Evolutionary conservation across 2,888 invertebrate species (phyloP).

Genomic region (Aquatica leii): DNA sequence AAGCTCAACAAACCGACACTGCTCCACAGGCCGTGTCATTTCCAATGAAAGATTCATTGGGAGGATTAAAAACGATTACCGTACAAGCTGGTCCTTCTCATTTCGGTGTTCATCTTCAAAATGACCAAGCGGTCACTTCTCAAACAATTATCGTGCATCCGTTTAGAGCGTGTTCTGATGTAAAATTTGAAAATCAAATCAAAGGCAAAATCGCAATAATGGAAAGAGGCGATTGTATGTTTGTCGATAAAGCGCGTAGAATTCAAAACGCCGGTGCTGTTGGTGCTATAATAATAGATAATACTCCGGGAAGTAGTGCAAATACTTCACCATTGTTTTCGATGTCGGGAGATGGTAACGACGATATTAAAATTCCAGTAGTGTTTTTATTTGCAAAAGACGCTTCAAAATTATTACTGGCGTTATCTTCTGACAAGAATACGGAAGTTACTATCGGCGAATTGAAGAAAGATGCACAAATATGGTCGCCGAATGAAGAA

Average conservation of each 20-base stretch:
- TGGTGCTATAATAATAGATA: slow-evolving; percentile 87
- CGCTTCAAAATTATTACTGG: slow-evolving; percentile 71
- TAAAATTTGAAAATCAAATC: slow-evolving; percentile 68
- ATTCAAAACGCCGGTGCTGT: slow-evolving; percentile 84
- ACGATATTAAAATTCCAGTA: slow-evolving; percentile 88
- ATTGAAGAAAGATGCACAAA: slow-evolving; percentile 57
- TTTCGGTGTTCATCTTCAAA: slow-evolving; percentile 81
- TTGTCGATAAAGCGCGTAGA: slow-evolving; percentile 90
- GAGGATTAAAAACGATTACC: slow-evolving; percentile 51
- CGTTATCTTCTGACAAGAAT: slow-evolving; percentile 65
- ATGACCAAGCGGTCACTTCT: slow-evolving; percentile 71
- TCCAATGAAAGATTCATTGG: slow-evolving; percentile 56
- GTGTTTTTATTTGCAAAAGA: slow-evolving; percentile 88
- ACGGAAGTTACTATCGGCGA: slow-evolving; percentile 66
- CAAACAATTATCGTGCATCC: slow-evolving; percentile 74
- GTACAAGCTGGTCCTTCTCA: slow-evolving; percentile 88
- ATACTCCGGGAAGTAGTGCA: slow-evolving; percentile 77
- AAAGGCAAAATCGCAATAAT: slow-evolving; percentile 83
- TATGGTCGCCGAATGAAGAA: slow-evolving; percentile 61
- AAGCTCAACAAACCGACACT: slow-evolving; percentile 67
- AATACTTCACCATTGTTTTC: slow-evolving; percentile 87
- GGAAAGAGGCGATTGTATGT: slow-evolving; percentile 93
- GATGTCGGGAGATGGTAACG: slow-evolving; percentile 93
- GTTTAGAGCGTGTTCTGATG: slow-evolving; percentile 69
- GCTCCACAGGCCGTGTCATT: slow-evolving; percentile 64